Percentiles rank a stretch among this genome's conserved stretches.
phyloP scores from a whole-genome alignment of 2,888 invertebrate species.

The Scaptomyza caliginosa region DNA sequence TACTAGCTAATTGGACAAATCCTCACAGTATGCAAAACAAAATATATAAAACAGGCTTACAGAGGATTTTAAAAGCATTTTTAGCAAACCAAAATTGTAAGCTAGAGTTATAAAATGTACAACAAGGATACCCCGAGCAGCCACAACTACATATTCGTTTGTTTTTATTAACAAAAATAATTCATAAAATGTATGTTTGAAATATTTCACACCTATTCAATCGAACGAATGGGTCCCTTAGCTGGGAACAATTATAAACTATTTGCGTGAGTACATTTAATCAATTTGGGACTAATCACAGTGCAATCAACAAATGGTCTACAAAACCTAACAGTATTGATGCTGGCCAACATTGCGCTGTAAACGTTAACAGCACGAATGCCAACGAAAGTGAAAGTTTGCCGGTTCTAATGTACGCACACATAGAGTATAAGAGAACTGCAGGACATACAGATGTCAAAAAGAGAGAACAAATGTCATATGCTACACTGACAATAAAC shows the following conservation, averaged over 20 bases:
- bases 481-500: slow-evolving; percentile 25
- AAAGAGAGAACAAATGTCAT: slow-evolving; percentile 4
- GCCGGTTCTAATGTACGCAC: slow-evolving; percentile 29
- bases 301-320: slow-evolving; percentile 49
- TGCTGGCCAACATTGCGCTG: slow-evolving; percentile 27
- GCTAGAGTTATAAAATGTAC: too few relatives aligned
- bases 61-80: too few relatives aligned
- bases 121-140: too few relatives aligned
- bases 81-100: too few relatives aligned
- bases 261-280: slow-evolving; percentile 11
- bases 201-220: slow-evolving; percentile 3
- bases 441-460: slow-evolving; percentile 21
- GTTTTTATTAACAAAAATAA: too few relatives aligned
- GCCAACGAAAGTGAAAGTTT: slow-evolving; percentile 47
- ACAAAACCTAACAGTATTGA: slow-evolving; percentile 17
- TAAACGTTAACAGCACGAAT: slow-evolving; percentile 17
- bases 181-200: not conserved
- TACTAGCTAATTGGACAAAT: too few relatives aligned
- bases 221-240: slow-evolving; percentile 9
- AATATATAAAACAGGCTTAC: too few relatives aligned
- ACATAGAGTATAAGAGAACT: slow-evolving; percentile 49
- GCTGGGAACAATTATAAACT: not conserved
- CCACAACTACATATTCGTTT: too few relatives aligned
- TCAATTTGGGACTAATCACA: slow-evolving; percentile 33
- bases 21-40: too few relatives aligned